Base-by-base conservation (phyloP, 2,113 vertebrate species). In the Bungarus multicinctus region DNA sequence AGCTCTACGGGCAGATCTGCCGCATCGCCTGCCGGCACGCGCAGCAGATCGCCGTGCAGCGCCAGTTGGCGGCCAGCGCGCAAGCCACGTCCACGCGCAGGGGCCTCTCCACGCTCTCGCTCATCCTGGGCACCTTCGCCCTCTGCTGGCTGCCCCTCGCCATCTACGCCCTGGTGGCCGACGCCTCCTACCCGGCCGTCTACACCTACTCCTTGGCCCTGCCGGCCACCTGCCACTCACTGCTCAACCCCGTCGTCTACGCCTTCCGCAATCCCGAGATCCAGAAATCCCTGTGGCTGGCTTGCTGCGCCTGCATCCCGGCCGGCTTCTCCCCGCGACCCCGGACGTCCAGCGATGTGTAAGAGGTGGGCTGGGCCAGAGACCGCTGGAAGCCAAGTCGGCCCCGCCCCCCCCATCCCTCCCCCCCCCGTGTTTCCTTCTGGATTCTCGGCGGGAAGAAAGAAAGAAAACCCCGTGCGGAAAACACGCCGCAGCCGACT, bases 1-100 rank as follows among this genome's bases (percentile, higher is more conserved):
- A 99, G 97, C 98, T 99, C 43, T 99, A 99, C 97, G 97, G 98
- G 93, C 99, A 99, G 94, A 99, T 99, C 97, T 99, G 98, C 97
- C 98, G 97, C 94, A 98, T 99, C 88, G 99, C 98, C 95, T 98
- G 98, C 94, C 98, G 98, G 89, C 99, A 99, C 88, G 99, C 99
- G 0, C 99, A 99, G 96, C 99, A 99, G 97, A 99, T 99, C 30
- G 98, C 99, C 7, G 98, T 99, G 95, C 99, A 99, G 97, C 98
- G 98, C 94, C 99, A 99, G 96, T 98, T 98, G 85, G 95, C 98
- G 95, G 98, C 98, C 96, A 98, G 98, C 86, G 98, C 98, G 0
- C 97, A 96, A 93, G 95, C 97, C 95, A 94, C 95, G 93, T 97
- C 97, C 97, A 98, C 98, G 96, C 98, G 98, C 96, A 99, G 99